Percentiles rank a stretch among this genome's conserved stretches.
phyloP scores from a whole-genome alignment of 2,888 invertebrate species.

The Brachynemurus nebulosus region DNA sequence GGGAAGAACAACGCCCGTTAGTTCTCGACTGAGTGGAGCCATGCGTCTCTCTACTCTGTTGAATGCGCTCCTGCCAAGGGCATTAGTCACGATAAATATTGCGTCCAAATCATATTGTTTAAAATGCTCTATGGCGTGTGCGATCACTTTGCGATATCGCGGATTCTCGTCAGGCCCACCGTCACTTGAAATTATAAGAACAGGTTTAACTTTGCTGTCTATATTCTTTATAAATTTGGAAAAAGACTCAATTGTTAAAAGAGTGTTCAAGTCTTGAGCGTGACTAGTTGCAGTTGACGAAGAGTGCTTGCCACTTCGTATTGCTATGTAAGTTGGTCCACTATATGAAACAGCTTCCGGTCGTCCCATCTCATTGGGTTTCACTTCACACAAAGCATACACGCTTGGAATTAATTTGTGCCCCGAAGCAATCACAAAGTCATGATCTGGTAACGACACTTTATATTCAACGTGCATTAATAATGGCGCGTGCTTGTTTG shows the following conservation, averaged over 20 bases:
- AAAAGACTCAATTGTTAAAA: slow-evolving; percentile 12
- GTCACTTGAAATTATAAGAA: slow-evolving; percentile 23
- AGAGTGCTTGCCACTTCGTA: too few relatives aligned
- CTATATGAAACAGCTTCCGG: slow-evolving; percentile 25
- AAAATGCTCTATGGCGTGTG: slow-evolving; percentile 19
- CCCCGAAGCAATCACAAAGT: slow-evolving; percentile 15
- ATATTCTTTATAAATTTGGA: slow-evolving; percentile 13
- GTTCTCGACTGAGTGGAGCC: slow-evolving; percentile 24
- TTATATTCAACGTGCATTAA: slow-evolving; percentile 19
- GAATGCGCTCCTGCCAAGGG: too few relatives aligned
- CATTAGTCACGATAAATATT: too few relatives aligned
- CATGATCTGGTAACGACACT: slow-evolving; percentile 18
- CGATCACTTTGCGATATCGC: slow-evolving; percentile 18
- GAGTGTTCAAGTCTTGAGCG: slow-evolving; percentile 10
- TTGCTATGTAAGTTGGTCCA: slow-evolving; percentile 26
- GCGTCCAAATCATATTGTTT: too few relatives aligned
- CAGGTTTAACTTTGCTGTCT: slow-evolving; percentile 16
- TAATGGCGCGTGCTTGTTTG: slow-evolving; percentile 24
- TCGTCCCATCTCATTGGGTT: slow-evolving; percentile 19
- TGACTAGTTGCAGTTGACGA: slow-evolving; percentile 15
- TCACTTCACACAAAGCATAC: slow-evolving; percentile 17
- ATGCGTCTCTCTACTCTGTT: too few relatives aligned
- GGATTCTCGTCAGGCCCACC: slow-evolving; percentile 22
- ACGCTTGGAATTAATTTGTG: slow-evolving; percentile 19
- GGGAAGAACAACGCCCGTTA: slow-evolving; percentile 24